A percentile compares a stretch with the other conserved stretches of the same genome.
These are phyloP conservation scores for Conus betulinus DNA, from an alignment of 1,140 invertebrate genomes.

Conservation along the genomic window DNA sequence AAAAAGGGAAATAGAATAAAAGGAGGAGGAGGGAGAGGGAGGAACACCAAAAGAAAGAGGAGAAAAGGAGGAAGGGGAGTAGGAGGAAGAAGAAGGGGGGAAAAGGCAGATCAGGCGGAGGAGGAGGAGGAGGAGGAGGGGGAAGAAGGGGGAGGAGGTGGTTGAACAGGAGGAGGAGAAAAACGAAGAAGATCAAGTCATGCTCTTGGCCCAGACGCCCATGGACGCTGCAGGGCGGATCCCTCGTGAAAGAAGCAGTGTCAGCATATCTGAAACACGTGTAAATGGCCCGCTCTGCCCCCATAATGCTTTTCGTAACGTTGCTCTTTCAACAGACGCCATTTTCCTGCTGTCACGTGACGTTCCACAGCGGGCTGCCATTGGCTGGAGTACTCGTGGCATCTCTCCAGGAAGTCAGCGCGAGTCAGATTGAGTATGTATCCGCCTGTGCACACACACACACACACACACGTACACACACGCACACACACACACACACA, in stretches of 20 bases:
- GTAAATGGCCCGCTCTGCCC: not conserved
- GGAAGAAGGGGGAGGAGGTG: too few relatives aligned
- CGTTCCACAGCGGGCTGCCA: too few relatives aligned
- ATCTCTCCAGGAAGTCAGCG: not conserved
- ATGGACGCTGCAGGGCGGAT: too few relatives aligned
- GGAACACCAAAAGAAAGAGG: not conserved
- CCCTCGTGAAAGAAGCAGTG: too few relatives aligned
- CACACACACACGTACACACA: not conserved
- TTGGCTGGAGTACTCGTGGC: not conserved
- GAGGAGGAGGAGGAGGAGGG: not conserved
- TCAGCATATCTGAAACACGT: not conserved
- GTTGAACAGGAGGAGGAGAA: too few relatives aligned
- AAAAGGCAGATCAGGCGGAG: not conserved
- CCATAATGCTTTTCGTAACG: not conserved
- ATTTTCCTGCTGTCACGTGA: too few relatives aligned
- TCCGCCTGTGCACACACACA: not conserved
- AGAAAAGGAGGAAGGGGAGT: not conserved
- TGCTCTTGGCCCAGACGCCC: too few relatives aligned
- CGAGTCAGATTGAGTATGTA: too few relatives aligned
- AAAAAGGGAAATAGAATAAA: too few relatives aligned
- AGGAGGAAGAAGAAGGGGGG: not conserved
- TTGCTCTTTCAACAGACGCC: not conserved
- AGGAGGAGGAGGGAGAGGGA: not conserved
- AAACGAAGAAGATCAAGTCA: too few relatives aligned
- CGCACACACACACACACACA: not conserved